Base-by-base conservation (phyloP, 1,140 invertebrate genomes). In the Ostrea edulis region DNA sequence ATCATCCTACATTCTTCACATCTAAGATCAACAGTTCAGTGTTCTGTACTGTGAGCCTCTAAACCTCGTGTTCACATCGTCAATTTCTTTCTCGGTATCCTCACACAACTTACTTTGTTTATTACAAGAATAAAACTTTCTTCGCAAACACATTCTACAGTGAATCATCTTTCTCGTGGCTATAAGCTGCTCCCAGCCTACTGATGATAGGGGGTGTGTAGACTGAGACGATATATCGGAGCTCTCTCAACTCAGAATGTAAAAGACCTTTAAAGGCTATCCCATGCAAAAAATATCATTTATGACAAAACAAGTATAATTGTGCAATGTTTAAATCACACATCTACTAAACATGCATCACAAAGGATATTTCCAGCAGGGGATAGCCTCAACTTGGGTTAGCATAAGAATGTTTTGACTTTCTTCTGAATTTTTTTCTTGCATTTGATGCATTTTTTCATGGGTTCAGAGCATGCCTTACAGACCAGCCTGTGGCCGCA, bases 351-450 rank as follows among this genome's bases (percentile, higher is more conserved):
- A 62, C 17, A 62, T 20, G 55, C 20, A 62, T 62, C 7, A 62
- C 20, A 62, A 62, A 20, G 12, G 55, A 62, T 20, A 62, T n/a
- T 62, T 62, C 55, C n/a, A 62, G 35, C 65, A 71, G 3, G 11
- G 68, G 25, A 35, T 77, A 8, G 25, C 29, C 25, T 11, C 17
- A 62, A 62, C n/a, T 58, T 17, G 17, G 68, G 29, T 77, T 17
- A 77, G 29, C 68, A 52, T 29, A 83, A 8, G 22, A 83, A 83
- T 53, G 82, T 83, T n/a, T 83, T 83, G 82, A 83, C 82, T 35
- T 83, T 83, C 20, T 83, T 83, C 44, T 83, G 44, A 14, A 83
- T 83, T 2, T 53, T 83, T 52, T 83, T 83, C 53, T 52, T 83
- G 53, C 82, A 83, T 52, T 83, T 83, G 44, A 52, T 52, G 82